These are phyloP conservation scores for Crocodylus rhombifer DNA, from an alignment of 2,797 vertebrate species.

Conservation along the genomic window DNA sequence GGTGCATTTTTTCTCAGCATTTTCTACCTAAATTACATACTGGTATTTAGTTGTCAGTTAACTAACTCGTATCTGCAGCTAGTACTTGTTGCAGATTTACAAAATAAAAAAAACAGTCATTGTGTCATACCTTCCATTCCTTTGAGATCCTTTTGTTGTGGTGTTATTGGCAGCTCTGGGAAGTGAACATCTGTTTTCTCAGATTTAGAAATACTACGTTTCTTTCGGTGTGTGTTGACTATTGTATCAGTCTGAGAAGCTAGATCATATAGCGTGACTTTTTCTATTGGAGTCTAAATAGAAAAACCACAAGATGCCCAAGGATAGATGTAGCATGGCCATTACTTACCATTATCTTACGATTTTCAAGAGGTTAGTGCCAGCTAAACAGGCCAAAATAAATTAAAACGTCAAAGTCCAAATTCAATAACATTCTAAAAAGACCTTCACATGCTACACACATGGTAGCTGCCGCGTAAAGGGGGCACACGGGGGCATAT, in stretches of 20 bases:
- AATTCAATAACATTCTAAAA: background rate
- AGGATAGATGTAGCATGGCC: background rate
- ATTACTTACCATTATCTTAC: background rate
- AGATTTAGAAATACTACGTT: conserved; percentile 66
- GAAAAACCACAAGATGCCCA: conserved; percentile 25
- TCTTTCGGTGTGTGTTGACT: conserved; percentile 70
- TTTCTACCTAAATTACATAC: background rate
- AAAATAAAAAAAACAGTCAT: background rate
- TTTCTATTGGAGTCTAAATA: conserved; percentile 66
- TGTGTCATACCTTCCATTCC: conserved; percentile 65
- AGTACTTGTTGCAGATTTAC: background rate
- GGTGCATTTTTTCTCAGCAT: background rate
- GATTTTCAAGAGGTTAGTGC: background rate
- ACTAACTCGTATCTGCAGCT: background rate
- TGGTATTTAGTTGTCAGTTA: background rate
- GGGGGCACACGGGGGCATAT: no score
- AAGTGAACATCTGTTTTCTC: conserved; percentile 74
- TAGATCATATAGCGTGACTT: conserved; percentile 51
- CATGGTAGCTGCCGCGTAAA: no score
- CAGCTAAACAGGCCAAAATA: background rate
- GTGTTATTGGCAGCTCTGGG: conserved; percentile 66
- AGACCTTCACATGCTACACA: background rate
- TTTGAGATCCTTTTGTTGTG: conserved; percentile 80
- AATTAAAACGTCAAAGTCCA: conserved; percentile 19
- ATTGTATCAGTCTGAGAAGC: conserved; percentile 65